Conservation (phyloP, 1,140 invertebrate genomes). For the Berghia stephanieae region DNA sequence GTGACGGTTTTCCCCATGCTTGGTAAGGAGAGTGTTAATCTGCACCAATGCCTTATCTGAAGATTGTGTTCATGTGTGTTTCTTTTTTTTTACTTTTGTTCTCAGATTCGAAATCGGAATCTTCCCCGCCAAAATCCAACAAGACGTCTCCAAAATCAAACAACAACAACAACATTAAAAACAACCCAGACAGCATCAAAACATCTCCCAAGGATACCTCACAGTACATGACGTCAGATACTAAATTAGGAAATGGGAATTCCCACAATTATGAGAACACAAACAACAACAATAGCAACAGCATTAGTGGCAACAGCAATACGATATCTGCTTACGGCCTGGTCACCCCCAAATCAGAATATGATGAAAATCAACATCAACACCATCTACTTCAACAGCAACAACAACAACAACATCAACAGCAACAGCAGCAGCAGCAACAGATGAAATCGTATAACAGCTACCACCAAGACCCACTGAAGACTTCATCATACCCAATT, state of each 20-base stretch:
- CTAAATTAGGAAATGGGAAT: too few relatives aligned
- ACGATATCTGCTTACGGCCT: background rate
- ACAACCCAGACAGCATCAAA: constrained; percentile 16
- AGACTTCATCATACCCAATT: too few relatives aligned
- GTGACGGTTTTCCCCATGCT: too few relatives aligned
- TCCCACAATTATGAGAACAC: background rate
- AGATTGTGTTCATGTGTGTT: too few relatives aligned
- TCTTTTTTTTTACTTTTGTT: background rate
- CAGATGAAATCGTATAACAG: background rate
- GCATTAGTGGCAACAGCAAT: background rate
- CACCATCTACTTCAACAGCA: background rate
- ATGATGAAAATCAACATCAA: background rate
- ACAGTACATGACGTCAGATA: constrained; percentile 21
- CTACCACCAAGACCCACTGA: too few relatives aligned
- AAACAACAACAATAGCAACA: background rate
- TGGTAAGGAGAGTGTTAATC: too few relatives aligned
- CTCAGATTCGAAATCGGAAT: constrained; percentile 22
- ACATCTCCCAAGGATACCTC: background rate
- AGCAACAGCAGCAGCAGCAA: constrained; percentile 4
- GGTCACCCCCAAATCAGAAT: constrained; percentile 21
- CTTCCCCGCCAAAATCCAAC: constrained; percentile 25
- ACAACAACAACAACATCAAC: constrained; percentile 3
- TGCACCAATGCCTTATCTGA: too few relatives aligned
- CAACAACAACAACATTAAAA: constrained; percentile 21
- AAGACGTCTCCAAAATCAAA: constrained; percentile 26